Base-by-base conservation (phyloP, 92 coral and sea anemone genomes). In the Parazoanthus swiftii region DNA sequence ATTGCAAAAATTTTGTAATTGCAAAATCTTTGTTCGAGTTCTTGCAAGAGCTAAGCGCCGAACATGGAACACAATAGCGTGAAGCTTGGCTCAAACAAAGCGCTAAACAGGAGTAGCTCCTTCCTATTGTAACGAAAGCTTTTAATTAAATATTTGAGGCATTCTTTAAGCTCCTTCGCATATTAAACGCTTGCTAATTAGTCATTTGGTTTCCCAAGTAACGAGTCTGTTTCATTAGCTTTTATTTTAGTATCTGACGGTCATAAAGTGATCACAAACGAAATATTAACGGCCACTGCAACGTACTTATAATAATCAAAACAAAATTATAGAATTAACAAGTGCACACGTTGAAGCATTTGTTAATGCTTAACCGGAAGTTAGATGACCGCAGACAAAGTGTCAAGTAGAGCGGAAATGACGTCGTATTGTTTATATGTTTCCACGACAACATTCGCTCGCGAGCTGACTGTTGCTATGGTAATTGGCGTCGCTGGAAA, bases 401-500 rank as follows among this genome's bases (percentile, higher is more conserved):
- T 39, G 42, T 39, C 4, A 39, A 29, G 0, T 44, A 44, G 70
- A 39, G 26, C 94, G 92, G 94, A 91, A 85, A 91, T 76, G 91
- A 81, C 88, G 58, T 81, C 82, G 20, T 81, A 20, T 77, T 92
- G 63, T 92, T 73, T 82, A 72, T 76, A 56, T 75, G 92, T 92
- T 86, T 86, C 94, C 82, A 92, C 76, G 43, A 84, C 87, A 84
- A 70, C 79, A 82, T 68, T 48, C 33, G 79, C 77, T 46, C 87
- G 18, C 73, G 90, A 54, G 83, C 54, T 36, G 91, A 25, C 29
- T 68, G 92, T 92, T 92, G 90, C 91, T 82, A 86, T 89, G 94
- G 65, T 38, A 78, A 86, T 74, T 59, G 89, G 94, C 94, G 94
- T 92, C 92, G 89, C 76, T 91, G 82, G 94, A 75, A 86, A 92